phyloP scores from a whole-genome alignment of 2,888 invertebrate species.

The Macrosiphum euphorbiae region DNA sequence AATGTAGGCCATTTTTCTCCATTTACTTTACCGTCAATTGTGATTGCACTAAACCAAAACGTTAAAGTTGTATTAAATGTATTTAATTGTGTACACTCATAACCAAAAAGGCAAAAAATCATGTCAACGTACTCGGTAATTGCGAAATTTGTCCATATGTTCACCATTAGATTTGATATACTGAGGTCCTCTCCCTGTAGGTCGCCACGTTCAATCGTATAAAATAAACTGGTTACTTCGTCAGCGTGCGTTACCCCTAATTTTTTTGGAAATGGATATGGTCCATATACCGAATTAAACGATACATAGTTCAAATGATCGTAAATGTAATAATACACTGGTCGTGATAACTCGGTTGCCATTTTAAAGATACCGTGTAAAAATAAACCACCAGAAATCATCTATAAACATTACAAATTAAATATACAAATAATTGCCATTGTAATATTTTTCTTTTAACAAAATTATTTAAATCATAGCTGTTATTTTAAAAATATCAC shows the following conservation, averaged over 20 bases:
- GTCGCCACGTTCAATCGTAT: not conserved
- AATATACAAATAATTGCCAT: not conserved
- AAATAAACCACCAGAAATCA: not conserved
- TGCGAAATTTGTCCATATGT: constrained; percentile 57
- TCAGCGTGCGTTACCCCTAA: constrained; percentile 58
- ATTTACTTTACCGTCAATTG: not conserved
- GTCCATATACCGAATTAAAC: not conserved
- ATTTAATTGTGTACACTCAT: not conserved
- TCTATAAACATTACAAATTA: not conserved
- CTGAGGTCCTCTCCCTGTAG: not conserved
- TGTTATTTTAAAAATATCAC: too few relatives aligned
- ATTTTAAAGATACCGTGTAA: not conserved
- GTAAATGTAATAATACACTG: not conserved
- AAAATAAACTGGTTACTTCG: constrained; percentile 55
- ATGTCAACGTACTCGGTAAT: not conserved
- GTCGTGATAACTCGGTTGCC: not conserved
- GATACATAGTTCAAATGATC: not conserved
- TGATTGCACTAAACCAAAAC: not conserved
- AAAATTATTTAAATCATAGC: too few relatives aligned
- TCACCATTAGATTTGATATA: constrained; percentile 47
- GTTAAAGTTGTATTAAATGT: not conserved
- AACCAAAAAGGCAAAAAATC: not conserved
- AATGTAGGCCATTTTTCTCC: not conserved
- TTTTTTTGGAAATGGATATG: not conserved
- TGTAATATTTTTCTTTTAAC: too few relatives aligned